Evolutionary conservation across 1,140 invertebrate species (phyloP).

Genomic region (Rhagoletis zephyria): DNA sequence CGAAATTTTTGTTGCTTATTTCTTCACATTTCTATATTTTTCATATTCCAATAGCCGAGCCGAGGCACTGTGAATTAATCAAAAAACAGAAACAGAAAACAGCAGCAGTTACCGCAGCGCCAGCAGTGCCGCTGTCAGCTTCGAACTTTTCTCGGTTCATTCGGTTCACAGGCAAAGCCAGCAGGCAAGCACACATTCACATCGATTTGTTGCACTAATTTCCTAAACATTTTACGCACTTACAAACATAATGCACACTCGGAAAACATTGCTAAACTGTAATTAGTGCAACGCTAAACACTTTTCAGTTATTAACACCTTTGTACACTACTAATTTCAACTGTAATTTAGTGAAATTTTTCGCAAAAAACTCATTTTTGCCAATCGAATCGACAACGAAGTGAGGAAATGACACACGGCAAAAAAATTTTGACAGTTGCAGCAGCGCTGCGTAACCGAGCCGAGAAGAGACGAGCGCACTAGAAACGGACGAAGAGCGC

Average conservation of each 20-base stretch:
- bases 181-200: constrained; percentile 41
- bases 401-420: constrained; percentile 49
- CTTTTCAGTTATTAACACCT: constrained; percentile 34
- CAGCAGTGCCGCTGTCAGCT: not conserved
- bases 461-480: constrained; percentile 34
- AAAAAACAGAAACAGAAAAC: constrained; percentile 25
- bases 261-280: not conserved
- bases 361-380: constrained; percentile 51
- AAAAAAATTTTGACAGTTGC: constrained; percentile 48
- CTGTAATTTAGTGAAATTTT: constrained; percentile 49
- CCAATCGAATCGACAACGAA: constrained; percentile 34
- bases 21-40: constrained; percentile 10
- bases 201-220: constrained; percentile 48
- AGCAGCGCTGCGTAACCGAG: constrained; percentile 21
- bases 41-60: constrained; percentile 3
- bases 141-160: constrained; percentile 16
- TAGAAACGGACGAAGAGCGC: constrained; percentile 58
- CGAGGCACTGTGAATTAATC: constrained; percentile 18
- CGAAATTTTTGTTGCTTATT: not conserved
- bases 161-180: constrained; percentile 33
- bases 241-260: not conserved
- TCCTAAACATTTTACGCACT: constrained; percentile 26
- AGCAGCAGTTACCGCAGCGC: constrained; percentile 1
- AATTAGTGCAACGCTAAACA: constrained; percentile 1
- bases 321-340: not conserved